A percentile compares a stretch with the other conserved stretches of the same genome.
Conservation (phyloP, 2,888 invertebrate species). For the Epistrophe grossulariae region DNA sequence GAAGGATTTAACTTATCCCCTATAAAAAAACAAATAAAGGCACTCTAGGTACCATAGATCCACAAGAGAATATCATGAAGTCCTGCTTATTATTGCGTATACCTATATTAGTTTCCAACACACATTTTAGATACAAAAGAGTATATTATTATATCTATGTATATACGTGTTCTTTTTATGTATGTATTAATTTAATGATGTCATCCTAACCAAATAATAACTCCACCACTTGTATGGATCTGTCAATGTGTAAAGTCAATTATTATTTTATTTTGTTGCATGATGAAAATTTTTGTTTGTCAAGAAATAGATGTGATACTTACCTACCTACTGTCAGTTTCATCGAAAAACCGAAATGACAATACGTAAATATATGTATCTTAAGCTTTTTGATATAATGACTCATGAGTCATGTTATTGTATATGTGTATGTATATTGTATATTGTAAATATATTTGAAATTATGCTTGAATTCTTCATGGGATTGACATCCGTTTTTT, state of each 20-base stretch:
- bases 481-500: too few species aligned
- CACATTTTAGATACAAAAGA: too few species aligned
- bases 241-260: not conserved
- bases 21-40: not conserved
- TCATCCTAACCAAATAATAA: not conserved
- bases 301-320: not conserved
- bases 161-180: too few species aligned
- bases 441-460: too few species aligned
- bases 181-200: not conserved
- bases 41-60: not conserved
- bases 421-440: too few species aligned
- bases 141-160: too few species aligned
- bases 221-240: not conserved
- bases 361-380: too few species aligned
- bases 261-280: not conserved
- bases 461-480: too few species aligned
- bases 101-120: not conserved
- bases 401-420: too few species aligned
- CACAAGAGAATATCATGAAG: not conserved
- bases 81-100: not conserved
- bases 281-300: not conserved
- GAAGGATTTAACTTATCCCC: too few species aligned
- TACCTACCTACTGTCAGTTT: not conserved
- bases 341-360: not conserved
- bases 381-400: too few species aligned